Base-by-base conservation (phyloP, 2,797 vertebrate species). In the Gambelia wislizenii region DNA sequence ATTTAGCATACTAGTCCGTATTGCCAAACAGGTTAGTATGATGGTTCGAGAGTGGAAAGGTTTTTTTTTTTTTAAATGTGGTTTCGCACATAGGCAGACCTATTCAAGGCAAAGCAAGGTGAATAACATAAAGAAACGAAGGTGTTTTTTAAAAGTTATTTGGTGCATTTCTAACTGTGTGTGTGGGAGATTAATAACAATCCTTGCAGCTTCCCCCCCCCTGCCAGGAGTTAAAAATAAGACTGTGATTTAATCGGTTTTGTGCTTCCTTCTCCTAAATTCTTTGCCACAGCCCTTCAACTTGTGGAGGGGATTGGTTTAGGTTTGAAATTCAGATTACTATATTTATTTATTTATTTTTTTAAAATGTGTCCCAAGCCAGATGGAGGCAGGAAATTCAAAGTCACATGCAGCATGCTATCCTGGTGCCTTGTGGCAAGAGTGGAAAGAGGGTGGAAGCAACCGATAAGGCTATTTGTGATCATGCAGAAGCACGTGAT, bases 351-450 rank as follows among this genome's bases (percentile, higher is more conserved):
- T 14, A 76, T 80, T 39, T n/a, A 13, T 14, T 56, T 81, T 44
- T n/a, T 70, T 42, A 20, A 54, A 74, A 39, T 33, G 56, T 39
- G 64, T 6, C 27, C 10, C 14, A 70, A 44, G 44, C 54, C 16
- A 75, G 77, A 25, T 14, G 49, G 30, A 22, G 14, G 13, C 39
- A 47, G 69, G 39, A 47, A 69, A 82, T 33, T 4, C 1, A 3
- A 8, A 0, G 72, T 74, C 52, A 4, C 0, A 2, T 64, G 44
- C 30, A 87, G 59, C 39, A 20, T 0, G 0, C 42, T 86, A 33
- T 79, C 27, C 47, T 52, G 64, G 33, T 0, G 0, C 30, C 20
- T 54, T n/a, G 22, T 36, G 0, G 27, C 47, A 0, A 0, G 54
- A 54, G 25, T 74, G 47, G 86, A 59, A 78, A 75, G 67, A 69